These are phyloP conservation scores for Ophiodon elongatus DNA, from an alignment of 2,113 vertebrate species.

Conservation along the genomic window DNA sequence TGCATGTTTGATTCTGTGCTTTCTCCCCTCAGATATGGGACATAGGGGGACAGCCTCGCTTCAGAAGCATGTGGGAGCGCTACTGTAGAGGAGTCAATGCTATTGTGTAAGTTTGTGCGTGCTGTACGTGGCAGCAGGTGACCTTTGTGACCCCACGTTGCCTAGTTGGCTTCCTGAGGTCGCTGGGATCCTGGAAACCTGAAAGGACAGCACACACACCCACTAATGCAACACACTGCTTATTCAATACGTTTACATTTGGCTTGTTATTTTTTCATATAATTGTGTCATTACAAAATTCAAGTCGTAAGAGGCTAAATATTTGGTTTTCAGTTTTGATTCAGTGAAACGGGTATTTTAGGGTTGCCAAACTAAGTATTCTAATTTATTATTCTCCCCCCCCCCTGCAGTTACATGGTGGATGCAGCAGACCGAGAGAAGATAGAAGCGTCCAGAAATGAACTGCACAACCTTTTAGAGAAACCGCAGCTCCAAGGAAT, in stretches of 20 bases:
- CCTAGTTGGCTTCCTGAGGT: not conserved
- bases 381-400: not conserved
- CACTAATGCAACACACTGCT: not conserved
- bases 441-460: slow-evolving; percentile 97
- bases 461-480: slow-evolving; percentile 98
- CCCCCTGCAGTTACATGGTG: slow-evolving; percentile 94
- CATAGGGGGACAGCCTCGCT: slow-evolving; percentile 98
- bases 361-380: not conserved
- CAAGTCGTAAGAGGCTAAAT: not conserved
- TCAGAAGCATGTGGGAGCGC: slow-evolving; percentile 99
- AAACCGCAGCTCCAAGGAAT: slow-evolving; percentile 99
- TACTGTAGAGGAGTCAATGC: slow-evolving; percentile 99
- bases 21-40: slow-evolving; percentile 92
- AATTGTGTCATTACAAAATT: not conserved
- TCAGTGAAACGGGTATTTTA: not conserved
- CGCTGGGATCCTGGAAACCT: not conserved
- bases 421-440: slow-evolving; percentile 98
- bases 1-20: not conserved
- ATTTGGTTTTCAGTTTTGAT: not conserved
- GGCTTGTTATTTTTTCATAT: not conserved
- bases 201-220: not conserved
- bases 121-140: no score
- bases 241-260: not conserved
- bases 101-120: slow-evolving; percentile 91
- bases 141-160: not conserved